Evolutionary conservation across 2,888 invertebrate species (phyloP).

Genomic region (Pollenia labialis): DNA sequence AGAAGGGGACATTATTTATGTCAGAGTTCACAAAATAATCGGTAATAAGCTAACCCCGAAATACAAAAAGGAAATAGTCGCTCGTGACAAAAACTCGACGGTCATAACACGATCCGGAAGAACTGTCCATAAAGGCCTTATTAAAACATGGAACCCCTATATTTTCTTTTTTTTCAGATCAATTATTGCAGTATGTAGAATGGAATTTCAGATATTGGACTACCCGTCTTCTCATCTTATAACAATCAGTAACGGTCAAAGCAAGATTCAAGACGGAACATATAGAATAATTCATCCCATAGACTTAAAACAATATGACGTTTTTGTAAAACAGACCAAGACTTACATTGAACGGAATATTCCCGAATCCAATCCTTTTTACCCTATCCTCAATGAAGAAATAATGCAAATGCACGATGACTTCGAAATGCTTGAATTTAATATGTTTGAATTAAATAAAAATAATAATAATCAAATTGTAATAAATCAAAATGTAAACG

Average conservation of each 20-base stretch:
- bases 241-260: too few relatives aligned
- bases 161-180: constrained; percentile 32
- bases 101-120: too few relatives aligned
- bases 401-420: constrained; percentile 36
- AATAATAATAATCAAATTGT: constrained; percentile 48
- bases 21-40: too few relatives aligned
- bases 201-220: too few relatives aligned
- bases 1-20: too few relatives aligned
- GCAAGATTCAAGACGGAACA: too few relatives aligned
- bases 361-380: neutral
- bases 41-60: too few relatives aligned
- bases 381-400: constrained; percentile 42
- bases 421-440: constrained; percentile 13
- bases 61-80: too few relatives aligned
- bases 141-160: too few relatives aligned
- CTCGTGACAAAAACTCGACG: too few relatives aligned
- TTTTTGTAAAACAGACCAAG: constrained; percentile 4
- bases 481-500: constrained; percentile 20
- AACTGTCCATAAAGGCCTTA: too few relatives aligned
- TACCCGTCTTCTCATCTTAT: too few relatives aligned
- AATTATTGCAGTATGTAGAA: constrained; percentile 30
- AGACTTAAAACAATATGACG: constrained; percentile 30
- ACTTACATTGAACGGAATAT: constrained; percentile 10
- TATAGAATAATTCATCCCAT: constrained; percentile 17
- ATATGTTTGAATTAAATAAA: neutral